phyloP scores from a whole-genome alignment of 1,140 invertebrate species.

The Pseudomyrmex flavicornis region DNA sequence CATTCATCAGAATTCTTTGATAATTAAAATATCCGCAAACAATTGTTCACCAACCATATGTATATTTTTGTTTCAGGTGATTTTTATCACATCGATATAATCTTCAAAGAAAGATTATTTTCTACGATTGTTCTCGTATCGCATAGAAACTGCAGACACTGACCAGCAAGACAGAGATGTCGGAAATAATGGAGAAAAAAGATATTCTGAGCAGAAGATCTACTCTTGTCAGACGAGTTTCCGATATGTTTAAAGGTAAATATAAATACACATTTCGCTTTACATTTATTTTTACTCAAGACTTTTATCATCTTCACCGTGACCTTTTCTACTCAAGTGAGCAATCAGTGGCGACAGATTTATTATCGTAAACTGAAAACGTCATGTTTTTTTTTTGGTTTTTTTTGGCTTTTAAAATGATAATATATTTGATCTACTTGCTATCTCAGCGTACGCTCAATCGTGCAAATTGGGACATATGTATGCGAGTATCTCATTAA shows the following conservation, averaged over 20 bases:
- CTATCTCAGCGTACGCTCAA: background rate
- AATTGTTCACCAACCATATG: background rate
- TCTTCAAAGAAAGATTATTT: background rate
- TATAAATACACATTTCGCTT: background rate
- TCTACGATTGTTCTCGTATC: background rate
- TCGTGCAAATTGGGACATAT: background rate
- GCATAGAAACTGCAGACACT: background rate
- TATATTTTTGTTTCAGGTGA: background rate
- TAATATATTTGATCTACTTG: background rate
- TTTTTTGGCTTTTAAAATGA: background rate
- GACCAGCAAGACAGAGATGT: slow-evolving; percentile 19
- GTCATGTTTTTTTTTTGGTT: background rate
- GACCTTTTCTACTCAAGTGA: too few species aligned
- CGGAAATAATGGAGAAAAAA: slow-evolving; percentile 65
- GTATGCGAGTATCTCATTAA: slow-evolving; percentile 28
- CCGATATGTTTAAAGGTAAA: slow-evolving; percentile 82
- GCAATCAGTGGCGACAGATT: background rate
- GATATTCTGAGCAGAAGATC: slow-evolving; percentile 70
- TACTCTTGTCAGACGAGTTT: slow-evolving; percentile 80
- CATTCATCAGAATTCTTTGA: background rate
- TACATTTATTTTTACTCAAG: background rate
- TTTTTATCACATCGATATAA: background rate
- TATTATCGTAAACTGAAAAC: background rate
- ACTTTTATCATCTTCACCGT: background rate
- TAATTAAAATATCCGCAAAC: background rate